phyloP scores from a whole-genome alignment of 2,888 invertebrate genomes.

The Heteromyza rotundicornis region DNA sequence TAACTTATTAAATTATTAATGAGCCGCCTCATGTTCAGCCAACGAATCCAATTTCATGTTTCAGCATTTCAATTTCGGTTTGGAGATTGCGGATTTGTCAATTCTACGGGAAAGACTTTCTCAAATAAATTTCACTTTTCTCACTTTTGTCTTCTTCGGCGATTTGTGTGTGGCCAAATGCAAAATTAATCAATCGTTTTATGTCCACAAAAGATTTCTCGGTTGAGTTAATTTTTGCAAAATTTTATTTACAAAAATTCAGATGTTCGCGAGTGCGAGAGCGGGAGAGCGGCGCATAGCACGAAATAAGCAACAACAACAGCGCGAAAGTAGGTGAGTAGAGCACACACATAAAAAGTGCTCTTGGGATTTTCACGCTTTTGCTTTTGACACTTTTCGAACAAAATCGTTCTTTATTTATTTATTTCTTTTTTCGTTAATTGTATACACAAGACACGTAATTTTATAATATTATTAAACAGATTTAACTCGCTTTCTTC shows the following conservation, averaged over 20 bases:
- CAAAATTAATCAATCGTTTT: too few relatives aligned
- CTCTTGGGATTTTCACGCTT: slow-evolving; percentile 24
- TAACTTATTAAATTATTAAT: slow-evolving; percentile 16
- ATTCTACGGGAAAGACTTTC: slow-evolving; percentile 34
- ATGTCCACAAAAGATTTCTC: too few relatives aligned
- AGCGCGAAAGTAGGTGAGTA: slow-evolving; percentile 55
- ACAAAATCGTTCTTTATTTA: not conserved
- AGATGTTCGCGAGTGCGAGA: slow-evolving; percentile 19
- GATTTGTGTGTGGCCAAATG: too few relatives aligned
- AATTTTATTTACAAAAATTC: slow-evolving; percentile 41
- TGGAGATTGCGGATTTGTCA: too few relatives aligned
- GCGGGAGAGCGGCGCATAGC: slow-evolving; percentile 24
- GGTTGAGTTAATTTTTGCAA: slow-evolving; percentile 39
- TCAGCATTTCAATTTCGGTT: not conserved
- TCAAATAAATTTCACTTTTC: slow-evolving; percentile 42
- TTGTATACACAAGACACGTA: slow-evolving; percentile 28
- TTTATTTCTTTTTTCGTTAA: slow-evolving; percentile 25
- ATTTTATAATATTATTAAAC: slow-evolving; percentile 5
- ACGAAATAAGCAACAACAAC: slow-evolving; percentile 23
- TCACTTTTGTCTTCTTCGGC: slow-evolving; percentile 37
- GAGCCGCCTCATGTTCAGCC: not conserved
- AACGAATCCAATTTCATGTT: not conserved
- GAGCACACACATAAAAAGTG: slow-evolving; percentile 39
- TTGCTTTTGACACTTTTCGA: slow-evolving; percentile 20
- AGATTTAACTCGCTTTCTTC: not conserved